Base-by-base conservation (phyloP, 2,888 invertebrate genomes). In the Campopleginae sp. region DNA sequence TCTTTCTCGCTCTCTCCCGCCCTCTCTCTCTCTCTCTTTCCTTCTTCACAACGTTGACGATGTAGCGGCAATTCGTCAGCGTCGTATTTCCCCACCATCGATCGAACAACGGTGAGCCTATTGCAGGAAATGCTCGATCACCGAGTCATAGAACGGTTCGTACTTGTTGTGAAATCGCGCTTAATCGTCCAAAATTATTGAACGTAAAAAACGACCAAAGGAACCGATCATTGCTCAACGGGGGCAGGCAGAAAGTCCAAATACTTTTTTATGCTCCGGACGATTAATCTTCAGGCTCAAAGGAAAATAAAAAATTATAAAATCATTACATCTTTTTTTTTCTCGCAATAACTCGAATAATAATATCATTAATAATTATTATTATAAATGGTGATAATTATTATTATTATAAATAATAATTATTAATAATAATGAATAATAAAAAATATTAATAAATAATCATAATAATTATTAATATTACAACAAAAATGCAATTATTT, bases 61-160 rank as follows among this genome's bases (percentile, higher is more conserved):
- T 70, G 42, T 44, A 68, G 66, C 54, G 46, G 58, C 58, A 74
- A 83, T 78, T 79, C 82, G 78, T 83, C 72, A 77, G 68, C 77
- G 23, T 44, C 38, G 54, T 44, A 42, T 76, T 76, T 65, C 76
- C 48, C 65, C 65, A 76, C 65, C 65, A 63, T 63, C 10, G 31
- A 75, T 48, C 63, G 58, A 54, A 63, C 46, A 33, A 63, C 75
- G 48, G 63, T 75, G 63, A 61, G 27, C 7, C 8, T 46, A 5
- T 46, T 80, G 71, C 72, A 71, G 79, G 79, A 80, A 80, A 80
- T 63, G n/a, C 66, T 61, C 31, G 48, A 75, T 68, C 72, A 38
- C 38, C 74, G 68, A 44, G 77, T 72, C 61, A 51, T n/a, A 54
- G 65, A 44, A 66, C 63, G 44, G 51, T 54, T 46, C 33, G 33